These are phyloP conservation scores for Lumbricus terrestris DNA, from an alignment of 2,888 invertebrate species.

Conservation along the genomic window DNA sequence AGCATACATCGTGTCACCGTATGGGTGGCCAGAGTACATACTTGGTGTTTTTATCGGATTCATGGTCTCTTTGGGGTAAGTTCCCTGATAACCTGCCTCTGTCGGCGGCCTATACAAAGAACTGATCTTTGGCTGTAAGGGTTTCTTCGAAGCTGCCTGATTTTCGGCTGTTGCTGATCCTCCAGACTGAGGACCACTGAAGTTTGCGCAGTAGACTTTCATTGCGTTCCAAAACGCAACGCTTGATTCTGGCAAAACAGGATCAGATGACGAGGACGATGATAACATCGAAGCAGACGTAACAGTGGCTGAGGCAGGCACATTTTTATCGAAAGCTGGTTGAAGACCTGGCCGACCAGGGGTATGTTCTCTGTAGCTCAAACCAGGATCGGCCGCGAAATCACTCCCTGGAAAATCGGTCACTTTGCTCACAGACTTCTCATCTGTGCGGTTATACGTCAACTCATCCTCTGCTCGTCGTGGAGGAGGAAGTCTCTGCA, in stretches of 20 bases:
- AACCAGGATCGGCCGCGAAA: neutral
- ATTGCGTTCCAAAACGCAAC: conserved; percentile 10
- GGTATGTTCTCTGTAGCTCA: neutral
- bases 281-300: neutral
- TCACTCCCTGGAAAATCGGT: neutral
- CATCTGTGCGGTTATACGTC: neutral
- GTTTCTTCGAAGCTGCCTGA: neutral
- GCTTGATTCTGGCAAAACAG: neutral
- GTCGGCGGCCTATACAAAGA: neutral
- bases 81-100: neutral
- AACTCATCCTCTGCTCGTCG: neutral
- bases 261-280: neutral
- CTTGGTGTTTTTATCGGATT: neutral
- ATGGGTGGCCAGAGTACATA: neutral
- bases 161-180: neutral
- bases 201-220: neutral
- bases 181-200: neutral
- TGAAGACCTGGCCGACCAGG: neutral
- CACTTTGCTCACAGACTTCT: neutral
- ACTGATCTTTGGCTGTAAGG: neutral
- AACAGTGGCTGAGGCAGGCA: neutral
- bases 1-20: neutral
- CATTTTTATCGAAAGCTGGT: neutral
- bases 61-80: neutral
- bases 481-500: neutral